These are phyloP conservation scores for Orchesella cincta DNA, from an alignment of 1,140 invertebrate genomes.

Conservation along the genomic window DNA sequence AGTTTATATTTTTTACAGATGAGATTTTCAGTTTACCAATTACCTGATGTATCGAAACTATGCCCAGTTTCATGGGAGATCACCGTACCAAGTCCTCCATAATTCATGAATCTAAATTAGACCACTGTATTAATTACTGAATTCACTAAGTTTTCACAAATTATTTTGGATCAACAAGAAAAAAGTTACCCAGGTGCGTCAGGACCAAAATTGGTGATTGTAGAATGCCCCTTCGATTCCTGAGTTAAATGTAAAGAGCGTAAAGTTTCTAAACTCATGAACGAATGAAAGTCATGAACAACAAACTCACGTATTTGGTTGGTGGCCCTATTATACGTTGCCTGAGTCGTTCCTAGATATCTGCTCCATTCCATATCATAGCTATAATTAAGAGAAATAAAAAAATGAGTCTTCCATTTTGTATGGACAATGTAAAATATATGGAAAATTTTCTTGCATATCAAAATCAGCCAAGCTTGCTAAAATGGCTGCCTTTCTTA, in stretches of 20 bases:
- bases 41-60: neutral
- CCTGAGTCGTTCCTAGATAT: neutral
- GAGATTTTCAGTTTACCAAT: too few relatives aligned
- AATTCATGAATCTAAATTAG: conserved; percentile 9
- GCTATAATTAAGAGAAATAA: neutral
- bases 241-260: neutral
- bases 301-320: neutral
- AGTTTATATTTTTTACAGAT: too few relatives aligned
- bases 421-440: too few relatives aligned
- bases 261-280: too few relatives aligned
- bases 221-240: neutral
- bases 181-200: neutral
- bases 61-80: neutral
- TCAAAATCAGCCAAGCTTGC: neutral
- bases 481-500: neutral
- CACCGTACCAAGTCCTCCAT: neutral
- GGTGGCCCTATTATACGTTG: neutral
- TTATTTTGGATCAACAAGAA: neutral
- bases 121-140: too few relatives aligned
- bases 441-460: neutral
- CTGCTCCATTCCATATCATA: conserved; percentile 2
- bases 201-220: neutral
- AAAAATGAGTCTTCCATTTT: neutral
- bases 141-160: neutral
- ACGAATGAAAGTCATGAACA: too few relatives aligned